These are phyloP conservation scores for Polypterus bichir DNA, from an alignment of 2,113 vertebrate genomes.

Conservation along the genomic window DNA sequence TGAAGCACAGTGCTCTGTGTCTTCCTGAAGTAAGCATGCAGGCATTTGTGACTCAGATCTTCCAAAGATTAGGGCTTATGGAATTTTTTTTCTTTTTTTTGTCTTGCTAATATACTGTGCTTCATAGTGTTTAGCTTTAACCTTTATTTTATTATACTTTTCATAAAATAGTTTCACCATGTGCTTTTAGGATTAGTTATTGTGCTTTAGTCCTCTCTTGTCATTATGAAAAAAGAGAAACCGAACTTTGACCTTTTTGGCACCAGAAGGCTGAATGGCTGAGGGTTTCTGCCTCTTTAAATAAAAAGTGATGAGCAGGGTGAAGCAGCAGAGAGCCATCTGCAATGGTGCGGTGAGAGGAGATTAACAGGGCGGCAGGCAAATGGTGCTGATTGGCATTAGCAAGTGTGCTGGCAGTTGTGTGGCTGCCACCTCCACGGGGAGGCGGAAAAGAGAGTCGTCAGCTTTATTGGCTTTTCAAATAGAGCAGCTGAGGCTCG, in stretches of 20 bases:
- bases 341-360: conserved; percentile 19
- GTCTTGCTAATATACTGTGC: no score
- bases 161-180: no score
- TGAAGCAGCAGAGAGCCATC: conserved; percentile 28
- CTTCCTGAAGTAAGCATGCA: not conserved
- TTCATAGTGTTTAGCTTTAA: no score
- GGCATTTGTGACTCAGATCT: not conserved
- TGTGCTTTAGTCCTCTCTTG: no score
- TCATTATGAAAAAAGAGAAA: not conserved
- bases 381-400: conserved; percentile 68
- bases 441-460: conserved; percentile 34
- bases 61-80: not conserved
- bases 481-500: conserved; percentile 35
- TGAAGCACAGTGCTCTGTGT: conserved; percentile 1
- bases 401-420: conserved; percentile 66
- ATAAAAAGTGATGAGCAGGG: conserved; percentile 32
- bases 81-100: no score
- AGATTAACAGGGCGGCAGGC: conserved; percentile 52
- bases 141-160: no score
- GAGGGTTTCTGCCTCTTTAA: conserved; percentile 30
- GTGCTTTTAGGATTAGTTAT: no score
- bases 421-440: conserved; percentile 21
- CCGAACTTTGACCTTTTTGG: conserved; percentile 15
- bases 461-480: conserved; percentile 50
- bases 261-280: not conserved